Evolutionary conservation across 2,113 vertebrate genomes (phyloP).

Genomic region (Siniperca knerii): DNA sequence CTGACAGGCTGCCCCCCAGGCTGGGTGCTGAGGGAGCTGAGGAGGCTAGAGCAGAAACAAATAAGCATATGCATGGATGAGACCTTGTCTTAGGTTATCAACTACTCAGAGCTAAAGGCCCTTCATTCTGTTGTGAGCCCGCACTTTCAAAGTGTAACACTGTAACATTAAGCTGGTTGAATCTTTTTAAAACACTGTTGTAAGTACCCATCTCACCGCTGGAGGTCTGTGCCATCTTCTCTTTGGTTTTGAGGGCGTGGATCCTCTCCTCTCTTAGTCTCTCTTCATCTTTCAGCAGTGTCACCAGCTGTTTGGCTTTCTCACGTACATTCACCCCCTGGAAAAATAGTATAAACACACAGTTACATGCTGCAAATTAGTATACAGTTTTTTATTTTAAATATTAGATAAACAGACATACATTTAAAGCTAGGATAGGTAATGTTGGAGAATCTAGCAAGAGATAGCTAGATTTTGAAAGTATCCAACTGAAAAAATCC

Average conservation of each 20-base stretch:
- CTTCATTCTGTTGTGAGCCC: neutral
- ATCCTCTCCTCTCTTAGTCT: slow-evolving; percentile 91
- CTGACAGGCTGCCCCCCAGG: slow-evolving; percentile 78
- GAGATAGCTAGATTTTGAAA: no score
- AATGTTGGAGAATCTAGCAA: no score
- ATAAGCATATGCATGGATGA: slow-evolving; percentile 28
- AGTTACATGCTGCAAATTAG: neutral
- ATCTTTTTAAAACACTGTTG: neutral
- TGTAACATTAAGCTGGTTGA: neutral
- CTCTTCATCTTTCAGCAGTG: slow-evolving; percentile 92
- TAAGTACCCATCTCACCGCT: slow-evolving; percentile 82
- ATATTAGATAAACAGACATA: neutral
- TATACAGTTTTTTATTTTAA: neutral
- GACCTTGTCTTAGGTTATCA: neutral
- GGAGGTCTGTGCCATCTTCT: slow-evolving; percentile 94
- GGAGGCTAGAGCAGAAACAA: slow-evolving; percentile 78
- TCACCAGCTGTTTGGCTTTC: slow-evolving; percentile 94
- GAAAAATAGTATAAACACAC: slow-evolving; percentile 1
- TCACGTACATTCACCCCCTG: slow-evolving; percentile 93
- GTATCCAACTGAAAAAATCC: no score
- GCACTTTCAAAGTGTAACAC: slow-evolving; percentile 1
- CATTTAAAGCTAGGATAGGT: neutral
- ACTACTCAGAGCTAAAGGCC: neutral
- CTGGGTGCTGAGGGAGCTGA: slow-evolving; percentile 86
- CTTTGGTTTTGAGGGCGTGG: slow-evolving; percentile 96